Evolutionary conservation across 2,888 invertebrate genomes (phyloP), one percentile per base, ranked within the genome.

Genomic region (Tinea pellionella): DNA sequence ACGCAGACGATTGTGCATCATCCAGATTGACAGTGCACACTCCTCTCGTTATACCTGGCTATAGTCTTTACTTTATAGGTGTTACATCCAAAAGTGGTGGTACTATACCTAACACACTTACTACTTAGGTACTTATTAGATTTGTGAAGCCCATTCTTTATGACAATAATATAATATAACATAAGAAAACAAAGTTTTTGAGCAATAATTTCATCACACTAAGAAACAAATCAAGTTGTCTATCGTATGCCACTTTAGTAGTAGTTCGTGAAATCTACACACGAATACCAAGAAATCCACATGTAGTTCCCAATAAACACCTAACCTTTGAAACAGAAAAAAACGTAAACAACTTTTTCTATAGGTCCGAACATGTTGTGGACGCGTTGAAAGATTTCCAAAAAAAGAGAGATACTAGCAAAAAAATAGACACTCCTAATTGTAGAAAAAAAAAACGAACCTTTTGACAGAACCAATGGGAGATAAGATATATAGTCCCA

Each of bases 401-500:
- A 56, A 41, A 42, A 6, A 42, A 43, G 42, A 29, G 18, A 59
- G 11, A 37, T 59, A 61, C 59, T 55, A 61, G 59, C 59, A 61
- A 61, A 59, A 59, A 61, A 61, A 60, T 30, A 16, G 59, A 47
- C 53, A 42, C 61, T 62, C 30, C 55, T 61, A 19, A 60, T 42
- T 58, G 55, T 55, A 19, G 24, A 55, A 59, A 56, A 62, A 61
- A 59, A 59, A 57, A 59, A 41, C 61, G 59, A 59, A 41, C 61
- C 29, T 55, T 24, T 55, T 55, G 55, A 24, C 24, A 57, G 61
- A 61, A 58, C 63, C 63, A 64, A 64, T 64, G 63, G 59, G 60
- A 62, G 64, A 64, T 64, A 64, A 64, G 59, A 29, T 51, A 24
- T 8, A 19, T 29, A 19, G 19, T n/a, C 41, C 64, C 63, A 64